Percentiles rank a stretch among this genome's conserved stretches.
phyloP scores from a whole-genome alignment of 2,888 invertebrate species.

The Thymelicus lineola region DNA sequence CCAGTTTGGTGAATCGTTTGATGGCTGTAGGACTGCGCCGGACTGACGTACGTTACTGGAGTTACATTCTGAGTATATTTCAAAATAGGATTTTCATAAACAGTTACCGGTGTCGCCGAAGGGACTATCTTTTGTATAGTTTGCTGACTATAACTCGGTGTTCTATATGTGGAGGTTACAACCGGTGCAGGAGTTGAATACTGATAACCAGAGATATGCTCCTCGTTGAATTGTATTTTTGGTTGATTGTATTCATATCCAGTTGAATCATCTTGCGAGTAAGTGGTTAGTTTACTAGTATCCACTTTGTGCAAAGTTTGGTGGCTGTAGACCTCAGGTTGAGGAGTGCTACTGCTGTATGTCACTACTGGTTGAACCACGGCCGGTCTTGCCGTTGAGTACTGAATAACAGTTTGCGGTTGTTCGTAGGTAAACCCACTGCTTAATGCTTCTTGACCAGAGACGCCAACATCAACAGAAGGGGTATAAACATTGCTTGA shows the following conservation, averaged over 20 bases:
- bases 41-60: conserved; percentile 64
- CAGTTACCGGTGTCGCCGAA: conserved; percentile 67
- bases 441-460: conserved; percentile 10
- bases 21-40: conserved; percentile 41
- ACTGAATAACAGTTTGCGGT: conserved; percentile 47
- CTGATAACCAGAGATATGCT: conserved; percentile 39
- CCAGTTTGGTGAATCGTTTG: conserved; percentile 23
- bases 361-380: conserved; percentile 54
- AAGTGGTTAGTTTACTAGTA: conserved; percentile 55
- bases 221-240: conserved; percentile 43
- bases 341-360: conserved; percentile 55
- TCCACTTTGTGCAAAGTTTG: conserved; percentile 69
- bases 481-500: conserved; percentile 35
- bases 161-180: conserved; percentile 61
- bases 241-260: conserved; percentile 64
- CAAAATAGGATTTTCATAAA: conserved; percentile 73
- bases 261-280: conserved; percentile 52
- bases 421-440: conserved; percentile 47
- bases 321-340: conserved; percentile 64
- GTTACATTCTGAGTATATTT: conserved; percentile 67
- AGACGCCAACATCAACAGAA: conserved; percentile 2
- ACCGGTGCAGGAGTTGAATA: conserved; percentile 43
- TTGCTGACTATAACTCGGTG: conserved; percentile 70
- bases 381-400: conserved; percentile 58
- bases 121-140: conserved; percentile 58